These are phyloP conservation scores for Seriola aureovittata DNA, from an alignment of 2,113 vertebrate species.

Conservation along the genomic window DNA sequence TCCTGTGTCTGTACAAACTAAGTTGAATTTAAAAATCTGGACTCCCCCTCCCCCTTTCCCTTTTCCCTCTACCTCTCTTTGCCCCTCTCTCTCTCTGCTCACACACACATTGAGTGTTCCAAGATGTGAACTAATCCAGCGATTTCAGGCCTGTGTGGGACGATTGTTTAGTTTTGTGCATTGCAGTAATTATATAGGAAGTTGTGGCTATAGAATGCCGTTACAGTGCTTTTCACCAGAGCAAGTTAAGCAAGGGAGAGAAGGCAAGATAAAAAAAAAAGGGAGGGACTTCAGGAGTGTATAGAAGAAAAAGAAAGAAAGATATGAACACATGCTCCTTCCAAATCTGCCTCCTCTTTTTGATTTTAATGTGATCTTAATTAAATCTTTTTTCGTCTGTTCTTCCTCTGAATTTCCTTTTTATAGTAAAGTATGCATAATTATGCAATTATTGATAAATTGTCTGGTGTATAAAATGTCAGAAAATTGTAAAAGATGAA, in stretches of 20 bases:
- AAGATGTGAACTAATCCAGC: constrained; percentile 85
- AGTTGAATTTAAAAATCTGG: constrained; percentile 72
- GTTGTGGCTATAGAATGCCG: constrained; percentile 78
- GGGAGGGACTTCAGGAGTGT: background rate
- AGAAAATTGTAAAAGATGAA: too few relatives aligned
- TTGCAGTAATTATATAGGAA: constrained; percentile 86
- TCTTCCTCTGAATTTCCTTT: background rate
- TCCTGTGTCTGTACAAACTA: constrained; percentile 83
- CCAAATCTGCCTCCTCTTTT: background rate
- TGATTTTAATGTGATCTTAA: background rate
- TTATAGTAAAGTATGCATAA: too few relatives aligned
- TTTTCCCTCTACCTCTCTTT: constrained; percentile 33
- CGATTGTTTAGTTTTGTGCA: constrained; percentile 84
- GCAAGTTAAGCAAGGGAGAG: constrained; percentile 27
- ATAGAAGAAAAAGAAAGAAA: background rate
- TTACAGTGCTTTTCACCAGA: constrained; percentile 50
- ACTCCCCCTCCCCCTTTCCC: constrained; percentile 16
- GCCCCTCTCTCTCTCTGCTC: constrained; percentile 40
- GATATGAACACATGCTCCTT: background rate
- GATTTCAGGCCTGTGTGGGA: constrained; percentile 80
- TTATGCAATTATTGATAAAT: too few relatives aligned
- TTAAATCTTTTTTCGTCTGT: background rate
- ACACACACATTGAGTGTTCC: constrained; percentile 76
- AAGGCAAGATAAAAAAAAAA: background rate
- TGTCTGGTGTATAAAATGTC: too few relatives aligned